These are phyloP conservation scores for Hozukius guyotensis DNA, from an alignment of 2,797 vertebrate species.

Conservation along the genomic window DNA sequence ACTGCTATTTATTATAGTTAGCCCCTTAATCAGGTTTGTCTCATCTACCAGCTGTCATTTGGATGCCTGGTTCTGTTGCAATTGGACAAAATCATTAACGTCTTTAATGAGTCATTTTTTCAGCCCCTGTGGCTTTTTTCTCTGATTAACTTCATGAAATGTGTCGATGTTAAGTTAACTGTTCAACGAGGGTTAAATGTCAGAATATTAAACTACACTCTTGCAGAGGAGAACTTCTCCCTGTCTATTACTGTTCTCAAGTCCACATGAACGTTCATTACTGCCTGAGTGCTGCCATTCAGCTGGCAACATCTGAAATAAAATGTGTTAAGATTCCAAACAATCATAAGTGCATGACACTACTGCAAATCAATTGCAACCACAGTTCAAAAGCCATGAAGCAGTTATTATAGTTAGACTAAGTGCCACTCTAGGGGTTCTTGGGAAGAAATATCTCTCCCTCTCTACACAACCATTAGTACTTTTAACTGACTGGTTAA, in stretches of 20 bases:
- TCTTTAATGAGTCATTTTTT: no score
- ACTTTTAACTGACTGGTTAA: not conserved
- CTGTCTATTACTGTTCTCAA: not conserved
- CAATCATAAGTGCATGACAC: not conserved
- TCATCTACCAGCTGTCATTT: no score
- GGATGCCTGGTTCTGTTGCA: no score
- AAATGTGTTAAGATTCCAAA: not conserved
- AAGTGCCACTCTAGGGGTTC: not conserved
- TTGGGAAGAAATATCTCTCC: not conserved
- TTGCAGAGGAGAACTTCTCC: not conserved
- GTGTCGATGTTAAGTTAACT: no score
- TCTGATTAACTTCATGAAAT: no score
- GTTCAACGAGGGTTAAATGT: not conserved
- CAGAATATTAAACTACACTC: not conserved
- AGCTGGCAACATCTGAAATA: not conserved
- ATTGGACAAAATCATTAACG: no score
- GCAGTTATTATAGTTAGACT: not conserved
- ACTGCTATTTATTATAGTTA: not conserved
- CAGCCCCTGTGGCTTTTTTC: no score
- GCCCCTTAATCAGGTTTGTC: no score
- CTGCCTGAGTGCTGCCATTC: not conserved
- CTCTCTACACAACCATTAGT: not conserved
- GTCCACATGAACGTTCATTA: not conserved
- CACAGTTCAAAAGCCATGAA: not conserved
- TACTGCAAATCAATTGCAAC: not conserved